Evolutionary conservation across 2,888 invertebrate species (phyloP), one percentile per base, ranked within the genome.

Genomic region (Apantesis nais): DNA sequence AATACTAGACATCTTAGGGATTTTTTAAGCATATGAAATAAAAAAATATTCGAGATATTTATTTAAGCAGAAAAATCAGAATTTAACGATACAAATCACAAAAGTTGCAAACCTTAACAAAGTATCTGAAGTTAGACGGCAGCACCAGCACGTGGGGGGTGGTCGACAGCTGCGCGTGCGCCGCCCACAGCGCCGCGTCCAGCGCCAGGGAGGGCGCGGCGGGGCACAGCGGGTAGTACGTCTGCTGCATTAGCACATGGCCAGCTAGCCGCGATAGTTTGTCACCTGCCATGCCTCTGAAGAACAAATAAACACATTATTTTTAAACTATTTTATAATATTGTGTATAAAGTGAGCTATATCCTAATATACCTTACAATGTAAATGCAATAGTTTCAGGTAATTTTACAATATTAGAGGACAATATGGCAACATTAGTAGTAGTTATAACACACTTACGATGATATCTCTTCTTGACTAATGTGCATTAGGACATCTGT

Each of bases 401-500:
- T 41, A 39, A 11, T 14, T 39, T 39, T 39, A 39, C 39, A 39
- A 39, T 39, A 41, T 14, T 16, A 41, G 41, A 14, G 16, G 14
- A 41, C 41, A 44, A 19, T 44, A 19, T 19, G 4, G n/a, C n/a
- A 52, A n/a, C n/a, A 8, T 1, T 25, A 52, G 11, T n/a, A n/a
- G n/a, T 52, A 22, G 16, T 22, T 48, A 58, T 52, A 63, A n/a
- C 44, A 72, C 67, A 89, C 96, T 96, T 92, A 97, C 97, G 94
- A 89, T 1, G 96, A 96, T 79, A 98, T 95, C 91, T 99, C 99
- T 85, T 97, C 97, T 83, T 97, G 97, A 63, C 97, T 96, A 44
- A 99, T 92, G 86, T 99, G 98, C 94, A 98, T 97, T 14, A 99
- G 92, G 61, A 97, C 95, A 88, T 99, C 99, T 0, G 97, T 97